These are phyloP conservation scores for Lordiphosa collinella DNA, from an alignment of 1,140 invertebrate genomes.

Conservation along the genomic window DNA sequence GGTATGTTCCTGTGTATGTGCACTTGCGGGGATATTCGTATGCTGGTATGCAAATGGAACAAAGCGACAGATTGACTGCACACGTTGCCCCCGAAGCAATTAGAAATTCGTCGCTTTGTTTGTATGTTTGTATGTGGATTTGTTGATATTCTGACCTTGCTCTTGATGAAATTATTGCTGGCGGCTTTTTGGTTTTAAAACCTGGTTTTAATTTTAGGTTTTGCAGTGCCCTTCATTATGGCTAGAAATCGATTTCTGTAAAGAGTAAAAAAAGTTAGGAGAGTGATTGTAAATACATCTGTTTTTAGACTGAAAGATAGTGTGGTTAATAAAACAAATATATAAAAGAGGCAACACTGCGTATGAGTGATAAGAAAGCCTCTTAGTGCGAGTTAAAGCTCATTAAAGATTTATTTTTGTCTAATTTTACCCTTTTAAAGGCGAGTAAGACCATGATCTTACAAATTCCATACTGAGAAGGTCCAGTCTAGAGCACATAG, in stretches of 20 bases:
- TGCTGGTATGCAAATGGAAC: background rate
- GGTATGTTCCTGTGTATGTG: conserved; percentile 1
- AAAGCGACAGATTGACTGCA: conserved; percentile 10
- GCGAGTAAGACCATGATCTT: too few relatives aligned
- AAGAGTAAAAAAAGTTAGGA: conserved; percentile 1
- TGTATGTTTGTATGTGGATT: background rate
- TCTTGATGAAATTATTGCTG: background rate
- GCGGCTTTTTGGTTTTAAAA: conserved; percentile 22
- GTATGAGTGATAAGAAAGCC: too few relatives aligned
- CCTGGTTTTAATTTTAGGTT: conserved; percentile 45
- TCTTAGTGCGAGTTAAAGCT: too few relatives aligned
- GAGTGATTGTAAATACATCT: too few relatives aligned
- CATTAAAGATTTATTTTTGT: too few relatives aligned
- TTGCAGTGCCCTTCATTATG: conserved; percentile 27
- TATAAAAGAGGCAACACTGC: too few relatives aligned
- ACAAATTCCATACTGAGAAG: too few relatives aligned
- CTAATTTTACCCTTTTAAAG: too few relatives aligned
- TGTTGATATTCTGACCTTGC: conserved; percentile 2
- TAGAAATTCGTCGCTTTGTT: conserved; percentile 7
- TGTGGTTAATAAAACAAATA: too few relatives aligned
- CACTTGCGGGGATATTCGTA: conserved; percentile 3
- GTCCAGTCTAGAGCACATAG: too few relatives aligned
- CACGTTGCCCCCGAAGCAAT: conserved; percentile 1
- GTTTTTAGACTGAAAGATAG: too few relatives aligned
- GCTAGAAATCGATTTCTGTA: conserved; percentile 28